These are phyloP conservation scores for Patella depressa DNA, from an alignment of 2,888 invertebrate species.

Conservation along the genomic window DNA sequence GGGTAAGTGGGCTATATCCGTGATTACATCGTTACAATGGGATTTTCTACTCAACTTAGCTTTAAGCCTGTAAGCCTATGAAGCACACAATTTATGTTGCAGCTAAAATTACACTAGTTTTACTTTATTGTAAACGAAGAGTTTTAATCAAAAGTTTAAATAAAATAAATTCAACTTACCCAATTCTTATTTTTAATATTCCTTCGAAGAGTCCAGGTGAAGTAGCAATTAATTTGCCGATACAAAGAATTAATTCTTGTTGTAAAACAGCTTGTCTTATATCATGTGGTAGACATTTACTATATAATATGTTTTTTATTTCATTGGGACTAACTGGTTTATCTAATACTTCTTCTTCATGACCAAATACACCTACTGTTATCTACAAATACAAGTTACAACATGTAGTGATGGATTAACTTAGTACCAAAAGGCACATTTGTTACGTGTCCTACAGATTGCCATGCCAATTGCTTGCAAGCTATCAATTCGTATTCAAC, in stretches of 20 bases:
- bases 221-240: constrained; percentile 92
- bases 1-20: too few relatives aligned
- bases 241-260: constrained; percentile 93
- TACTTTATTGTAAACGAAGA: too few relatives aligned
- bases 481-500: too few relatives aligned
- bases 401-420: too few relatives aligned
- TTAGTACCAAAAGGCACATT: too few relatives aligned
- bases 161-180: constrained; percentile 71
- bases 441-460: too few relatives aligned
- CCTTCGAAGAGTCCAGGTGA: constrained; percentile 95
- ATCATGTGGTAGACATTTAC: constrained; percentile 78
- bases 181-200: constrained; percentile 85
- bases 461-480: too few relatives aligned
- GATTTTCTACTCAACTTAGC: too few relatives aligned
- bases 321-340: constrained; percentile 97
- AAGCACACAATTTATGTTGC: too few relatives aligned
- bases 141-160: too few relatives aligned
- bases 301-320: constrained; percentile 91
- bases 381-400: constrained; percentile 72
- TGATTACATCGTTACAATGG: too few relatives aligned
- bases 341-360: constrained; percentile 91
- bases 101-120: too few relatives aligned
- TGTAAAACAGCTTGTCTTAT: constrained; percentile 92
- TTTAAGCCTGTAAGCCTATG: neutral
- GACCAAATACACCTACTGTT: constrained; percentile 94